phyloP scores from a whole-genome alignment of 2,113 vertebrate species.

The Pseudorasbora parva region DNA sequence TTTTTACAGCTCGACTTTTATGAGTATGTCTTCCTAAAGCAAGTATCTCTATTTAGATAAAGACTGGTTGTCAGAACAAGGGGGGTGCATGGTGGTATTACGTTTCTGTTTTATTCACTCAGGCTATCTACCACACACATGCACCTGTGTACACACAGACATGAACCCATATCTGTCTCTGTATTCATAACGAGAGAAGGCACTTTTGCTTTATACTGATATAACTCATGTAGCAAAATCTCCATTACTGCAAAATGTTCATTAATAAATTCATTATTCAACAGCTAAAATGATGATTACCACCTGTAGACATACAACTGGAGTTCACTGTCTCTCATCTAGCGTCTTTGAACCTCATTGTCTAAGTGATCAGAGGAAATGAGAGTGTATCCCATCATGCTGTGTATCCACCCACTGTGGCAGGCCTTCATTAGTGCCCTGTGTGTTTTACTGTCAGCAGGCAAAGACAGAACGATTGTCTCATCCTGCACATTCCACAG shows the following conservation, averaged over 20 bases:
- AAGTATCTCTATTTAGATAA: constrained; percentile 67
- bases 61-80: constrained; percentile 63
- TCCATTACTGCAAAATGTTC: background rate
- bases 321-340: background rate
- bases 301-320: background rate
- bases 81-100: constrained; percentile 55
- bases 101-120: constrained; percentile 6
- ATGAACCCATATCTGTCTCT: background rate
- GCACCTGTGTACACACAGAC: constrained; percentile 19
- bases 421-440: constrained; percentile 66
- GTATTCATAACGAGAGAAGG: background rate
- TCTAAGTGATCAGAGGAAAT: constrained; percentile 62
- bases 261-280: constrained; percentile 1
- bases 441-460: constrained; percentile 61
- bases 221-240: background rate
- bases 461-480: constrained; percentile 62
- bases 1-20: constrained; percentile 48
- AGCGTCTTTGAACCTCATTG: background rate
- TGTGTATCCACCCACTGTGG: constrained; percentile 59
- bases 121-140: constrained; percentile 16
- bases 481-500: constrained; percentile 61
- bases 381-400: constrained; percentile 54
- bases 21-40: constrained; percentile 64
- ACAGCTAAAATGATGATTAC: background rate
- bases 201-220: background rate